Percentiles rank a stretch among this genome's conserved stretches.
phyloP scores from a whole-genome alignment of 1,140 invertebrate genomes.

The Yoshiicerus persimilis region DNA sequence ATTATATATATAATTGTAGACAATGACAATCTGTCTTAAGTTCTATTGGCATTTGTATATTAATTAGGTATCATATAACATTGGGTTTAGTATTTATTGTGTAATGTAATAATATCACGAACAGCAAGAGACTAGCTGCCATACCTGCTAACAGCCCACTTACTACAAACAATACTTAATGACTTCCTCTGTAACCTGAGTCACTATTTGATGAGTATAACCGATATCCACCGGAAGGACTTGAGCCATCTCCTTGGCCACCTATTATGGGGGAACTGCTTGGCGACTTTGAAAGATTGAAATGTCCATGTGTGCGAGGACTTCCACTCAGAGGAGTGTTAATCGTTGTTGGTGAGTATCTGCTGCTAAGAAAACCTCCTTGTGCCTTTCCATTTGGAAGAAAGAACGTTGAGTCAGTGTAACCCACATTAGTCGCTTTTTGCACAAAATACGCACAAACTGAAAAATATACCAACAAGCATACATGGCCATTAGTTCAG shows the following conservation, averaged over 20 bases:
- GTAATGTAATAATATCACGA: slow-evolving; percentile 3
- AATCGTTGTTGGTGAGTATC: neutral
- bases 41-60: neutral
- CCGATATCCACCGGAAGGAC: neutral
- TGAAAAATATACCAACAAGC: neutral
- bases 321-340: neutral
- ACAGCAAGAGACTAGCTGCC: neutral
- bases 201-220: neutral
- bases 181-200: neutral
- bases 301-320: neutral
- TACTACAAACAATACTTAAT: neutral
- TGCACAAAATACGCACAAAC: neutral
- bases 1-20: neutral
- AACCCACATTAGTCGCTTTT: neutral
- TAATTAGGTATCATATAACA: neutral
- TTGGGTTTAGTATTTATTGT: neutral
- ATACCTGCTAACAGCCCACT: neutral
- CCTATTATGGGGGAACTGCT: neutral
- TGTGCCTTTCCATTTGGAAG: neutral
- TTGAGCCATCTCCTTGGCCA: neutral
- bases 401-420: neutral
- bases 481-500: neutral
- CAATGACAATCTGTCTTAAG: neutral
- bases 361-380: neutral
- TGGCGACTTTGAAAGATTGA: neutral